Conservation (phyloP, 2,113 vertebrate genomes). For the Columba janthina region DNA sequence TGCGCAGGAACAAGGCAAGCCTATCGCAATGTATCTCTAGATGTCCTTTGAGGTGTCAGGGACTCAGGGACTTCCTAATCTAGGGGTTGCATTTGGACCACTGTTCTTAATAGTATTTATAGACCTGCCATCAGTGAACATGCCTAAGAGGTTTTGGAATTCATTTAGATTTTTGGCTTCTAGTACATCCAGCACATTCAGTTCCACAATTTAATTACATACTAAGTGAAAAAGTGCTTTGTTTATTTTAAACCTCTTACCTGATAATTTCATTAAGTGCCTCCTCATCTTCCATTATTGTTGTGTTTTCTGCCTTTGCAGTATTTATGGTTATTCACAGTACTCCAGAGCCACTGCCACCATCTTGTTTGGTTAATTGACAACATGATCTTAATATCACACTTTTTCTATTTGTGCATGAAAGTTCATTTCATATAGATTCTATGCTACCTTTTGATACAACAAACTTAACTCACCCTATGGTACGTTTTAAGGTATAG, state of each 20-base stretch:
- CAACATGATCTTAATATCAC: background rate
- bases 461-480: background rate
- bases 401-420: background rate
- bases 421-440: background rate
- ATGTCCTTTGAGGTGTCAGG: background rate
- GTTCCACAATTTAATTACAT: slow-evolving; percentile 9
- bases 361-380: background rate
- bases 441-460: background rate
- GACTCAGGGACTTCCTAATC: background rate
- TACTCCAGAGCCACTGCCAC: background rate
- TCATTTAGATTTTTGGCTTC: background rate
- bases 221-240: slow-evolving; percentile 29
- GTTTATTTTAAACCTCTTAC: slow-evolving; percentile 39
- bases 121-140: background rate
- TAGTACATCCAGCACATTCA: slow-evolving; percentile 5
- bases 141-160: background rate
- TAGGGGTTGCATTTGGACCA: background rate
- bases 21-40: background rate
- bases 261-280: slow-evolving; percentile 36
- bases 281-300: slow-evolving; percentile 11
- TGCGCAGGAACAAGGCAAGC: background rate
- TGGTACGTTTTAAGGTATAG: background rate
- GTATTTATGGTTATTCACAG: background rate
- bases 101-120: background rate
- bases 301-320: slow-evolving; percentile 12